Evolutionary conservation across 2,113 vertebrate genomes (phyloP).

Genomic region (Rhegmatorhina hoffmannsi): DNA sequence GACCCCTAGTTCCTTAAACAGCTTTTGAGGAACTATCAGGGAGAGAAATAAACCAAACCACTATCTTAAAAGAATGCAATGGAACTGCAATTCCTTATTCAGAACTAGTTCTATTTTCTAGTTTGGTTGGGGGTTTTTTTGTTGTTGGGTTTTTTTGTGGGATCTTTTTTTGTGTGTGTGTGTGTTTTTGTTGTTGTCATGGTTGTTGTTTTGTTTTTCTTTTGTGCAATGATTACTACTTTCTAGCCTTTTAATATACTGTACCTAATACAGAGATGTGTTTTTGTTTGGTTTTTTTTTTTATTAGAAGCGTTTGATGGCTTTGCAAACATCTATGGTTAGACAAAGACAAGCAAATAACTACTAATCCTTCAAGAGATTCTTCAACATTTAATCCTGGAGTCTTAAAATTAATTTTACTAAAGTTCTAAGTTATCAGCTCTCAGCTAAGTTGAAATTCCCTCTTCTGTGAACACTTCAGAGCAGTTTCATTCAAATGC

Average conservation of each 20-base stretch:
- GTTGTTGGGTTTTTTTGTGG: too few relatives aligned
- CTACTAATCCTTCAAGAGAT: neutral
- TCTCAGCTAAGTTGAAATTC: neutral
- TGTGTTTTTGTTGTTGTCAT: neutral
- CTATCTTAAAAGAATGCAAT: neutral
- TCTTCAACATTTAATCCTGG: neutral
- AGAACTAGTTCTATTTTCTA: fast-evolving
- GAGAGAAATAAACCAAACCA: neutral
- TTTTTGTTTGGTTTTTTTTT: too few relatives aligned
- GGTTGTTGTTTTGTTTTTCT: neutral
- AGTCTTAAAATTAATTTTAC: neutral
- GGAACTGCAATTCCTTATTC: neutral
- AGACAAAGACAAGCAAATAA: neutral
- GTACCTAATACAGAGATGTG: neutral
- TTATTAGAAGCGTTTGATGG: neutral
- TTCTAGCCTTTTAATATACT: neutral
- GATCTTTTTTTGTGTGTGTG: neutral
- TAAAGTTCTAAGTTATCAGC: neutral
- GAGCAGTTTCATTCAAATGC: neutral
- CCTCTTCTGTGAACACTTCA: neutral
- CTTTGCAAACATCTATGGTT: neutral
- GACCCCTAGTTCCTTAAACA: neutral
- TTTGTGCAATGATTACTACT: neutral
- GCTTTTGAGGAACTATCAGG: neutral
- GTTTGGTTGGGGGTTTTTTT: neutral